A percentile compares a stretch with the other conserved stretches of the same genome.
Evolutionary conservation across 2,113 vertebrate genomes (phyloP).

Genomic region (Scolopax mira): DNA sequence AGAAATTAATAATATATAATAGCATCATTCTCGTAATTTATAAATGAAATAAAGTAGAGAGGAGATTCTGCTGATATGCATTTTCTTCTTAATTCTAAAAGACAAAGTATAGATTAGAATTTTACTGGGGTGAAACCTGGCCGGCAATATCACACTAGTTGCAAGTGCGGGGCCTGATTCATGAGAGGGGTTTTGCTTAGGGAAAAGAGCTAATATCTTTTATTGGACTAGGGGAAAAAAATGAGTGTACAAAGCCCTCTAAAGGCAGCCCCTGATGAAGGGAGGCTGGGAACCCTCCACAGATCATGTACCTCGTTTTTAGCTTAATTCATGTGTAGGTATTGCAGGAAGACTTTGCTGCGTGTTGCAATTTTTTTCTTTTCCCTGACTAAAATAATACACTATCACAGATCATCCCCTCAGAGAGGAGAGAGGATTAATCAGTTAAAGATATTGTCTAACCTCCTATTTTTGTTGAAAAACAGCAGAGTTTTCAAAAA

Average conservation of each 20-base stretch:
- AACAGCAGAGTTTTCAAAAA: slow-evolving; percentile 40
- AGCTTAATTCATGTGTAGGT: slow-evolving; percentile 23
- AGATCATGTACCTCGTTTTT: slow-evolving; percentile 12
- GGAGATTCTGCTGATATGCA: slow-evolving; percentile 88
- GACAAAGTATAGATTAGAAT: slow-evolving; percentile 82
- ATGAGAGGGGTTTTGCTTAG: slow-evolving; percentile 71
- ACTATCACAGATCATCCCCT: slow-evolving; percentile 22
- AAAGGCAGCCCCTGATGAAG: slow-evolving; percentile 51
- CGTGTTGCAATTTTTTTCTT: background rate
- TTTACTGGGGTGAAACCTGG: slow-evolving; percentile 79
- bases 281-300: slow-evolving; percentile 18
- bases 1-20: slow-evolving; percentile 99
- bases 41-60: slow-evolving; percentile 98
- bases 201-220: slow-evolving; percentile 74
- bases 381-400: slow-evolving; percentile 24
- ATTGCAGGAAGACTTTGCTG: slow-evolving; percentile 5
- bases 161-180: slow-evolving; percentile 69
- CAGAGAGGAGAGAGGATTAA: slow-evolving; percentile 41
- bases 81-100: slow-evolving; percentile 83
- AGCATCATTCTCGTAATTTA: slow-evolving; percentile 97
- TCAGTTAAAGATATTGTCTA: slow-evolving; percentile 61
- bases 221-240: slow-evolving; percentile 63
- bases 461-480: slow-evolving; percentile 34
- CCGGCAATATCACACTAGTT: slow-evolving; percentile 75
- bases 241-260: slow-evolving; percentile 61